These are phyloP conservation scores for Callocephalon fimbriatum DNA, from an alignment of 2,113 vertebrate species.

Conservation along the genomic window DNA sequence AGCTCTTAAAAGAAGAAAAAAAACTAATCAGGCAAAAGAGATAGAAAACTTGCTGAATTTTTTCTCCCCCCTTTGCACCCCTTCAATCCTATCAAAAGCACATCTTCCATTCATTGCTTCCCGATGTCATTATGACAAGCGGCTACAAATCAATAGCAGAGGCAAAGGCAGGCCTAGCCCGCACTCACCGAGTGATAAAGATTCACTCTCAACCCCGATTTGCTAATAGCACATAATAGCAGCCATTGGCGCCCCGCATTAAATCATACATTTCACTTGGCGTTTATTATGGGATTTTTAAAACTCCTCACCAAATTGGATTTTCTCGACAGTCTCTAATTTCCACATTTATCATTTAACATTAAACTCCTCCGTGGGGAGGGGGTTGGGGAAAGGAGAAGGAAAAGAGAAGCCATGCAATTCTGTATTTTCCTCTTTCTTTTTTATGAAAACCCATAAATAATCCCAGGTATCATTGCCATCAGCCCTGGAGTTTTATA, in stretches of 20 bases:
- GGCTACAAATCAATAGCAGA: constrained; percentile 86
- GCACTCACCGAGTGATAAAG: constrained; percentile 79
- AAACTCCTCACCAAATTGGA: constrained; percentile 93
- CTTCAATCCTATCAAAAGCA: constrained; percentile 86
- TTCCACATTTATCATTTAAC: constrained; percentile 97
- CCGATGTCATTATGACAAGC: constrained; percentile 87
- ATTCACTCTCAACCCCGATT: constrained; percentile 85
- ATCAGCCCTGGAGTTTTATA: constrained; percentile 61
- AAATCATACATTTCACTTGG: constrained; percentile 88
- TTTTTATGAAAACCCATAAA: constrained; percentile 84
- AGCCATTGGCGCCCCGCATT: constrained; percentile 88
- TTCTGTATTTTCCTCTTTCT: constrained; percentile 74
- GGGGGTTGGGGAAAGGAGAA: constrained; percentile 59
- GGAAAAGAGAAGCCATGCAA: constrained; percentile 68
- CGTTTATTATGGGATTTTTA: constrained; percentile 91
- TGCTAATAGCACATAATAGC: constrained; percentile 93
- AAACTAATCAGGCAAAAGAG: constrained; percentile 87
- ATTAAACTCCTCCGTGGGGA: constrained; percentile 85
- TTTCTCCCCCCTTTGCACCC: constrained; percentile 69
- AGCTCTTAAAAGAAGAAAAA: constrained; percentile 85
- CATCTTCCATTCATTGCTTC: constrained; percentile 88
- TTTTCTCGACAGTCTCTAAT: constrained; percentile 93
- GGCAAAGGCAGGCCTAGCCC: constrained; percentile 72
- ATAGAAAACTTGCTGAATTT: constrained; percentile 87
- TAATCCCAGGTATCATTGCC: constrained; percentile 76